Evolutionary conservation across 2,113 vertebrate species (phyloP).

Genomic region (Saimiri boliviensis): DNA sequence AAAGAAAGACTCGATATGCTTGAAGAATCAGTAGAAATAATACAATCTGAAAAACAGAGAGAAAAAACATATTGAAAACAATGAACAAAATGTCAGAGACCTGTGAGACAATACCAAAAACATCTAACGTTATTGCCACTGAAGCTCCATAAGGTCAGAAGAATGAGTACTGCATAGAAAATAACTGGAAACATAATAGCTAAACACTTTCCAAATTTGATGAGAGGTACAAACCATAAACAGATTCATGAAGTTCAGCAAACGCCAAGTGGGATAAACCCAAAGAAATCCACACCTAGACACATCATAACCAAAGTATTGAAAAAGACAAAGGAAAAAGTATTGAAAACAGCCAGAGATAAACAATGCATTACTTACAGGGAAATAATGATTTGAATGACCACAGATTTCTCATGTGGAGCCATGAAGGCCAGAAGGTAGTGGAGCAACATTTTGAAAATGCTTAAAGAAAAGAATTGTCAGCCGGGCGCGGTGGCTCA

Average conservation of each 20-base stretch:
- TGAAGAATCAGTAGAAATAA: not conserved
- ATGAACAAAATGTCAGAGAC: not conserved
- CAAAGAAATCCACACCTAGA: not conserved
- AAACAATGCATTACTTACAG: not conserved
- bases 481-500: no score
- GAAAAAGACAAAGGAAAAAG: not conserved
- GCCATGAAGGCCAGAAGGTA: not conserved
- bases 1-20: not conserved
- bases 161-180: not conserved
- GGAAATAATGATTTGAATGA: not conserved
- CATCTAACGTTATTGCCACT: not conserved
- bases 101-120: not conserved
- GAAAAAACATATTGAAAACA: not conserved
- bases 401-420: not conserved
- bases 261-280: not conserved
- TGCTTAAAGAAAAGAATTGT: not conserved
- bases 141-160: not conserved
- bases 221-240: not conserved
- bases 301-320: not conserved
- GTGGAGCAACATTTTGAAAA: not conserved
- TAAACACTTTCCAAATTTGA: not conserved
- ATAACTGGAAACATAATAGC: not conserved
- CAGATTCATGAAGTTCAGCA: not conserved
- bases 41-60: not conserved
- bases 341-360: not conserved